Evolutionary conservation across 2,113 vertebrate genomes (phyloP).

Genomic region (Dascyllus trimaculatus): DNA sequence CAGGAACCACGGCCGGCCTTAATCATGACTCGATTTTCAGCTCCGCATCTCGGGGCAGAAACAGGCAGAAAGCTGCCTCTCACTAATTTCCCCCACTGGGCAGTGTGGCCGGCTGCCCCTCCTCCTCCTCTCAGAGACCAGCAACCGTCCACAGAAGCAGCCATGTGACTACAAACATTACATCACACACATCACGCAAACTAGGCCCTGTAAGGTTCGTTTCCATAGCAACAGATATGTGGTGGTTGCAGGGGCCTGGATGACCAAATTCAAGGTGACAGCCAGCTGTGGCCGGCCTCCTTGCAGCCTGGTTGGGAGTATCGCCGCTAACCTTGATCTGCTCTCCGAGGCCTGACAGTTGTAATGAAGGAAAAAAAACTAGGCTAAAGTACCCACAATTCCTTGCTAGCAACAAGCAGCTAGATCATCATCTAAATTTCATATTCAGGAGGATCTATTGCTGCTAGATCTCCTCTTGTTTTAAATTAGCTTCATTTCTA

Average conservation of each 20-base stretch:
- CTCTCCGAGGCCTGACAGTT: slow-evolving; percentile 14
- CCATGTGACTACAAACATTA: slow-evolving; percentile 69
- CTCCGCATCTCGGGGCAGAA: slow-evolving; percentile 9
- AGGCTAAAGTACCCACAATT: slow-evolving; percentile 20
- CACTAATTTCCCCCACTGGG: slow-evolving; percentile 21
- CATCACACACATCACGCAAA: slow-evolving; percentile 62
- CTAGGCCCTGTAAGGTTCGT: slow-evolving; percentile 48
- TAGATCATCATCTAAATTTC: neutral
- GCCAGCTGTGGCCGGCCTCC: slow-evolving; percentile 55
- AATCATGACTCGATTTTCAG: slow-evolving; percentile 3
- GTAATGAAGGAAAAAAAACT: neutral
- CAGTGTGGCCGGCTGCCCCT: neutral
- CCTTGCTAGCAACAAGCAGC: slow-evolving; percentile 5
- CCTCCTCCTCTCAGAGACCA: slow-evolving; percentile 21
- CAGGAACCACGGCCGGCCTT: slow-evolving; percentile 19
- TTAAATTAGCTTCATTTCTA: slow-evolving; percentile 58
- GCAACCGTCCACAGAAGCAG: slow-evolving; percentile 31
- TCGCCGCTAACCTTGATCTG: slow-evolving; percentile 41
- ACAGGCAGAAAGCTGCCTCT: slow-evolving; percentile 15
- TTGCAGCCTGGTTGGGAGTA: slow-evolving; percentile 6
- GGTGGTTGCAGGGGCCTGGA: slow-evolving; percentile 30
- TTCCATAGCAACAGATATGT: slow-evolving; percentile 71
- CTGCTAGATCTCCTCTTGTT: neutral
- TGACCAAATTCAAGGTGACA: slow-evolving; percentile 69
- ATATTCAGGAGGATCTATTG: neutral